Base-by-base conservation (phyloP, 2,113 vertebrate species). In the Mesocricetus auratus region DNA sequence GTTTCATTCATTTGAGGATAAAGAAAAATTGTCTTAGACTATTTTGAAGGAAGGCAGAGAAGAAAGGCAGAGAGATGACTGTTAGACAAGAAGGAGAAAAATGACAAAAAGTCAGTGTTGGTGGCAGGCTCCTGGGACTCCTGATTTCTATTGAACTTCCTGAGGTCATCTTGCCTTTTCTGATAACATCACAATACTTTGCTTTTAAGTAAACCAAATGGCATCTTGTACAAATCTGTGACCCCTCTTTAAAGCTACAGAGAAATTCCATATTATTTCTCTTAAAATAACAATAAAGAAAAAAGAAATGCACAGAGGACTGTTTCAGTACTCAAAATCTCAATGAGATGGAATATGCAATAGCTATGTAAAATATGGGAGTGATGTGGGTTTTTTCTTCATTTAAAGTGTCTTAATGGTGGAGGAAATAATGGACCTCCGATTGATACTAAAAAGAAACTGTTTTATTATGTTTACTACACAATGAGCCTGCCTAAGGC, bases 401-500 rank as follows among this genome's bases (percentile, higher is more conserved):
- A 95, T 93, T 97, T 94, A 89, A 53, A 94, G 39, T 92, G 73
- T 85, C 86, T 94, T 97, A 97, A 91, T 95, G 86, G 62, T 95
- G n/a, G 88, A 19, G 24, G 53, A 74, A 89, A 92, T 92, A 97
- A 96, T 92, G 73, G 91, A 94, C 86, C 97, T 96, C 86, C 90
- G 96, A 96, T 33, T 94, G 96, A 96, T 97, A 94, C 73, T 97
- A 94, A 96, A 97, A 97, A 93, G 71, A 91, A 96, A 87, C 95
- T 77, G 86, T 96, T 98, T 97, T 97, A 96, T 98, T 98, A 94
- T 97, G 97, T 97, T 98, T 98, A 96, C 96, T 95, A 95, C 95
- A 96, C 94, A 97, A 90, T 96, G 86, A 96, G 95, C n/a, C 94
- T 94, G 96, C 95, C 97, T 96, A 56, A 89, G 95, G 96, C 97